Base-by-base conservation (phyloP, 2,113 vertebrate species). In the Acanthisitta chloris region DNA sequence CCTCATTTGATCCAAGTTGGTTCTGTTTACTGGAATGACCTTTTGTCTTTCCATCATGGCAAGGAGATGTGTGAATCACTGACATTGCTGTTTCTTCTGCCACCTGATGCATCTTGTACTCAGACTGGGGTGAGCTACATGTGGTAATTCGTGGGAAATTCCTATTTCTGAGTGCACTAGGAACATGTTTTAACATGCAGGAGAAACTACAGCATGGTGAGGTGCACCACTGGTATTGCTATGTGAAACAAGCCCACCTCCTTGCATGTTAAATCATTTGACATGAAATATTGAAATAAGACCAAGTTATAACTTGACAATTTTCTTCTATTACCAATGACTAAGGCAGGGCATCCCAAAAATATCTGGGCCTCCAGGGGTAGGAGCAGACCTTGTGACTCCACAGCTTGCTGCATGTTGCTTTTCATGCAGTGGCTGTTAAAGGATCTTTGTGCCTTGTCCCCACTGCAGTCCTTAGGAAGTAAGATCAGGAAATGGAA, bases 361-460 rank as follows among this genome's bases (percentile, higher is more conserved):
- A 90, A 83, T 91, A 77, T 33, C 65, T 40, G 65, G 72, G 24
- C 40, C 92, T 86, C 67, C 61, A 58, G 88, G 74, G 72, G 28
- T 14, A 52, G 78, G 81, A 87, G 38, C 84, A 95, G 94, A 89
- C 65, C 51, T 86, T 67, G 70, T 90, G 89, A 82, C 91, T 94
- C 82, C 64, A 43, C 33, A 48, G 45, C 55, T 83, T 83, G 77
- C 21, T 64, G 45, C 42, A 12, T 69, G 31, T 36, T 70, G 64
- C 40, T 86, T 74, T 94, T 88, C 38, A 62, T 81, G 79, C 25
- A 81, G 82, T 72, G 74, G 85, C 82, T 74, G 43, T 95, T 94
- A 84, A 96, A 96, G 82, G 72, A 79, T 72, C 88, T 94, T 96
- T 96, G 78, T 96, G 54, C 64, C 82, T 59, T 45, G 28, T 83